Evolutionary conservation across 2,113 vertebrate genomes (phyloP), one percentile per base, ranked within the genome.

Genomic region (Anhinga anhinga): DNA sequence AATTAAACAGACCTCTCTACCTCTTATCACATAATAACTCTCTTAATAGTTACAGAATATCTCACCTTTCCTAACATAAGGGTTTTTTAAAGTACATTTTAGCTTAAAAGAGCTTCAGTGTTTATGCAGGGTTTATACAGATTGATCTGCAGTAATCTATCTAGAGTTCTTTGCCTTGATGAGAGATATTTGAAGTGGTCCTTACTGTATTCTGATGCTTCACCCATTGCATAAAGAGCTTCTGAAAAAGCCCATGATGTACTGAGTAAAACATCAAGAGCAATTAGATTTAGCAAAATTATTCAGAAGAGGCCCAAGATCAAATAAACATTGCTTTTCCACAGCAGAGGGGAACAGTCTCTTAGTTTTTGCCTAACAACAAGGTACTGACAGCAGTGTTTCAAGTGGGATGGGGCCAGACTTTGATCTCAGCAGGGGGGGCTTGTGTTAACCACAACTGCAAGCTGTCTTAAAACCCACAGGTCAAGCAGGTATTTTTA

Each of bases 351-450:
- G 86, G 91, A 96, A 13, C 74, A 6, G 72, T 45, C 53, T 92
- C 73, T 69, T 52, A 26, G 66, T 86, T 96, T 93, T 61, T 88
- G 91, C 88, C 95, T 95, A 88, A 91, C 94, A 98, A 96, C 96
- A 90, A 98, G 96, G 88, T 84, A 92, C 87, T 91, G 97, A 81
- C 55, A 96, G 96, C 7, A 5, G 90, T 79, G 87, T 83, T 97
- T 89, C 80, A 56, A 86, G 90, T 81, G 3, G 95, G 95, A 97
- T 89, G 87, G 92, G 78, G 90, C 83, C 95, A 55, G 91, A 32
- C 97, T 98, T 97, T 98, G 97, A 98, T 98, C 97, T 97, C 95
- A 8, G 91, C 97, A 86, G 97, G 97, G 93, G 92, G 87, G 79
- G n/a, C 90, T 95, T n/a, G 56, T 96, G 96, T 97, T 96, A 91